Percentiles rank a stretch among this genome's conserved stretches.
Conservation (phyloP, 2,113 vertebrate species). For the Empidonax traillii region DNA sequence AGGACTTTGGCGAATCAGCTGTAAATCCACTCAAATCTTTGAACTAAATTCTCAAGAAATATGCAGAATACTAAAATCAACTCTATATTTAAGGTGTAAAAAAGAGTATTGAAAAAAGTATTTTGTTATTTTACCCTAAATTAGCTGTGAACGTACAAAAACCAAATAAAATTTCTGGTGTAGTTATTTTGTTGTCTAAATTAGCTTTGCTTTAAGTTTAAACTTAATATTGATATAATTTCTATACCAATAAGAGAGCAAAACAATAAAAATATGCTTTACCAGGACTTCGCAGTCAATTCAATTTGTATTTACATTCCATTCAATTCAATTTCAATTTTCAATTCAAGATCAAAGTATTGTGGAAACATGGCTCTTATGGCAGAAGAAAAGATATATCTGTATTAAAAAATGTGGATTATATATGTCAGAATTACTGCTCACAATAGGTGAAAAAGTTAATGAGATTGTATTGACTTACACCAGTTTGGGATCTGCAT, state of each 20-base stretch:
- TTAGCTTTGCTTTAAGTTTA: background rate
- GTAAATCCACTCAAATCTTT: background rate
- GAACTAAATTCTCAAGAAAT: background rate
- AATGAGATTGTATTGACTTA: background rate
- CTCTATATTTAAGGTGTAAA: background rate
- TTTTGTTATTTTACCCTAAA: background rate
- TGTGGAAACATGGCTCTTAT: background rate
- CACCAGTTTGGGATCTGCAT: background rate
- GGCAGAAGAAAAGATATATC: constrained; percentile 14
- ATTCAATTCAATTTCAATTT: background rate
- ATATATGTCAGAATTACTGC: background rate
- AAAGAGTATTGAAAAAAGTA: background rate
- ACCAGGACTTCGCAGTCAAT: background rate
- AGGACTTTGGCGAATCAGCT: background rate
- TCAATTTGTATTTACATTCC: background rate
- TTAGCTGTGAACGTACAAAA: background rate
- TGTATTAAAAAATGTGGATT: background rate
- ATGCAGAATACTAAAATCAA: background rate
- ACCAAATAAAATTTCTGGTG: background rate
- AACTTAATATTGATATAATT: background rate
- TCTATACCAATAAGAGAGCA: background rate
- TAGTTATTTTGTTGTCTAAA: background rate
- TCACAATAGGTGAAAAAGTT: background rate
- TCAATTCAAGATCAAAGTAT: background rate
- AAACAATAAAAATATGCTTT: background rate